Evolutionary conservation across 2,797 vertebrate genomes (phyloP).

Genomic region (Ibycter americanus): DNA sequence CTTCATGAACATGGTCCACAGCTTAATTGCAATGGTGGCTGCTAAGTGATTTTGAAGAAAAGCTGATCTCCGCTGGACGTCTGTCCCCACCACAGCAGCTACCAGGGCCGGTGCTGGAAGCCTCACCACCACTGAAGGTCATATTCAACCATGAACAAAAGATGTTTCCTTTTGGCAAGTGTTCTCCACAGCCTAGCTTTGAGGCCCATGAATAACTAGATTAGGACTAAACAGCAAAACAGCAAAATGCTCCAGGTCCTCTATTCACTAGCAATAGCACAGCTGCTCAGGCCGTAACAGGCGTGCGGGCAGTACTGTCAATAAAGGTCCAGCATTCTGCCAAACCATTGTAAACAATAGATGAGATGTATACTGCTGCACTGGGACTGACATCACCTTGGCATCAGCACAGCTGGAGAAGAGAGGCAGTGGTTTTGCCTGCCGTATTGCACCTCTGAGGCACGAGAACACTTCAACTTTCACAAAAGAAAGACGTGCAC

Average conservation of each 20-base stretch:
- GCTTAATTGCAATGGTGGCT: not conserved
- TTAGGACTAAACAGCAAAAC: not conserved
- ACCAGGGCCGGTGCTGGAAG: not conserved
- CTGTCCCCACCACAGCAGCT: not conserved
- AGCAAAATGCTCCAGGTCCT: not conserved
- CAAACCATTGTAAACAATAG: not conserved
- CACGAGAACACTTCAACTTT: not conserved
- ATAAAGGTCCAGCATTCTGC: not conserved
- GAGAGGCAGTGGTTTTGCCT: not conserved
- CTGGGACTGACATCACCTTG: not conserved
- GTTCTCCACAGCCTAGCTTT: not conserved
- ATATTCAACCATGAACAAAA: not conserved
- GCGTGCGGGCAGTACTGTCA: rapidly evolving
- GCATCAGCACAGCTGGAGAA: not conserved
- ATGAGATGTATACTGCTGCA: not conserved
- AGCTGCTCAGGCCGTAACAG: not conserved
- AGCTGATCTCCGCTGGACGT: not conserved
- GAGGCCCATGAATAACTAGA: not conserved
- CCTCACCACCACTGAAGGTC: not conserved
- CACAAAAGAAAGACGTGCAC: not conserved
- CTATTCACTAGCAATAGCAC: not conserved
- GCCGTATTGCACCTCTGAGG: not conserved
- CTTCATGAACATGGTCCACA: rapidly evolving
- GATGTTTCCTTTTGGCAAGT: not conserved
- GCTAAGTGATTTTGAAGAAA: not conserved